Evolutionary conservation across 2,797 vertebrate species (phyloP), one percentile per base, ranked within the genome.

Genomic region (Threskiornis aethiopicus): DNA sequence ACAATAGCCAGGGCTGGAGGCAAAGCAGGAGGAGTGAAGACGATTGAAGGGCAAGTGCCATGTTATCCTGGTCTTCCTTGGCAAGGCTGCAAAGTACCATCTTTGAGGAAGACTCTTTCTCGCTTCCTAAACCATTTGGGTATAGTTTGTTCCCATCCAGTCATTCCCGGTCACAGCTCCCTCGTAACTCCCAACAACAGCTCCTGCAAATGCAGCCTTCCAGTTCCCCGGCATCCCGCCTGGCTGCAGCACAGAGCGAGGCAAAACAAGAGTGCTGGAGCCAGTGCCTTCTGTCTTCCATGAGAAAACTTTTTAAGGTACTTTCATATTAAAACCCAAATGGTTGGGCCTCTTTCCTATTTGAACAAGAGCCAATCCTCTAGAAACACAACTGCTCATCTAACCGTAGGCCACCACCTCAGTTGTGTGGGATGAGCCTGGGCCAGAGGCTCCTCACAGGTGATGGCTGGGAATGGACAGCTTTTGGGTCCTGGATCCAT

Each of bases 261-360:
- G 54, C 37, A 77, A 89, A 80, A 24, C 12, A 44, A 35, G 41
- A 77, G 55, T 22, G 22, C 16, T 55, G 59, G 19, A 49, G 54
- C 18, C 73, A 72, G 29, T 0, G 1, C 1, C 1, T 47, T 73
- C 9, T 39, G 8, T 51, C n/a, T 67, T 80, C 57, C 6, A 2
- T 19, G 22, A 67, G 35, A 49, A 66, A 55, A 16, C 3, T 75
- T 71, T 44, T 21, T 15, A 29, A 47, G 42, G 28, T 47, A 49
- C 20, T 65, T 69, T 49, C 16, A 25, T n/a, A 69, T 31, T 5
- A 67, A 73, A 75, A 66, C 0, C 3, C 29, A 81, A 77, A 75
- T 39, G 14, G 8, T 9, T 75, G 31, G 4, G 31, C 18, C 16
- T 86, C 49, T 51, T 78, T 86, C 35, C 25, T 55, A 11, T 71